These are phyloP conservation scores for Tiliacea aurago DNA, from an alignment of 2,888 invertebrate species.

Conservation along the genomic window DNA sequence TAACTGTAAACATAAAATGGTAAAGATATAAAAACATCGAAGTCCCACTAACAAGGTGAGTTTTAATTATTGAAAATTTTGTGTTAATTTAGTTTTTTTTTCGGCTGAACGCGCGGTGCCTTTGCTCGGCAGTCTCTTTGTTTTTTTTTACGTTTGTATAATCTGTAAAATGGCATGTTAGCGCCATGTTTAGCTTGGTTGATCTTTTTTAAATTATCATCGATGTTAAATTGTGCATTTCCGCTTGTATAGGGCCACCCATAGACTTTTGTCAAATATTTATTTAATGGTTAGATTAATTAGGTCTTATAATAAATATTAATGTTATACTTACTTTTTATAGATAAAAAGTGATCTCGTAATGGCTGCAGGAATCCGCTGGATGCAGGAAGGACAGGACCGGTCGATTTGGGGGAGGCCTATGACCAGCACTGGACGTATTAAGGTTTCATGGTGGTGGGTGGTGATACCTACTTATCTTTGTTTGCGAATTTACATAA, in stretches of 20 bases:
- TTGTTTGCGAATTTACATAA: neutral
- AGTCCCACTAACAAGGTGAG: slow-evolving; percentile 85
- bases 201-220: slow-evolving; percentile 84
- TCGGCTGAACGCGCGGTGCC: slow-evolving; percentile 76
- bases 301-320: slow-evolving; percentile 32
- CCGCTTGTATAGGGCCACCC: slow-evolving; percentile 79
- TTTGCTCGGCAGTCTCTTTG: slow-evolving; percentile 77
- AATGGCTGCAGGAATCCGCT: neutral
- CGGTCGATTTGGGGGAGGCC: neutral
- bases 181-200: slow-evolving; percentile 78
- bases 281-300: slow-evolving; percentile 31
- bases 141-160: slow-evolving; percentile 82
- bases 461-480: neutral
- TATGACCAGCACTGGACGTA: neutral
- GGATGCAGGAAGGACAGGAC: neutral
- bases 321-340: neutral
- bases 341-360: neutral
- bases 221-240: slow-evolving; percentile 81
- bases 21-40: slow-evolving; percentile 79
- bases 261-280: slow-evolving; percentile 48
- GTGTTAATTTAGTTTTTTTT: slow-evolving; percentile 88
- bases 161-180: slow-evolving; percentile 89
- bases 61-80: slow-evolving; percentile 88
- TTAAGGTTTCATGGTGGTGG: no score
- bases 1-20: slow-evolving; percentile 37